Evolutionary conservation across 2,888 invertebrate species (phyloP), one percentile per base, ranked within the genome.

Genomic region (Kuschelorhynchus macadamiae): DNA sequence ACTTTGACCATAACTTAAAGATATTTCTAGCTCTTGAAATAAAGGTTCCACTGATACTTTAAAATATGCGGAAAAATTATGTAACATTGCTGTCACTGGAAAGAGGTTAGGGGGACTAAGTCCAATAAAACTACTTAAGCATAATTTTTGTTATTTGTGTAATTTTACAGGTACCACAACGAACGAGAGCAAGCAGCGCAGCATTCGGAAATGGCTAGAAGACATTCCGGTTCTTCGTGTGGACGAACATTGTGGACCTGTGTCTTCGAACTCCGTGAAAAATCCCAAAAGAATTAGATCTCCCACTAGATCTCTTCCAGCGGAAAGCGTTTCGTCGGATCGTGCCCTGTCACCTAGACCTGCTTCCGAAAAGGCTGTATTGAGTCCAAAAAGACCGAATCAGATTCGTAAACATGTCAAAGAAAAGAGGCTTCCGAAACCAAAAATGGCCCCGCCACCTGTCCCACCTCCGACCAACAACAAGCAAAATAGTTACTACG

Each of bases 191-290:
- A 92, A 92, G 79, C 91, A 92, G 77, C 88, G 86, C 73, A 92
- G 90, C 78, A 92, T 92, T 49, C 86, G 90, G 68, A 89, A 91
- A 81, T 92, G 92, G 92, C 81, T 92, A 39, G 92, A 92, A 82
- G 89, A 90, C 73, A 90, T 92, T 50, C 91, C 91, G 1, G 69
- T 81, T n/a, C 71, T 81, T 16, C 80, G 81, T 73, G 53, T 44
- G 11, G 49, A 63, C 8, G 66, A 47, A 17, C 59, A 68, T 36
- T 49, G 50, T 18, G 64, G 52, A 0, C 50, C 60, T 14, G 30
- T 49, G 20, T 33, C 36, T 1, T 7, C 21, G 12, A 71, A 69
- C 18, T 8, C 59, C 0, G 39, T 61, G 1, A 12, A 42, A 1
- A 73, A 64, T 12, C 72, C 74, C 4, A 77, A 75, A 60, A 71